Evolutionary conservation across 1,140 invertebrate genomes (phyloP), one percentile per base, ranked within the genome.

Genomic region (Zaprionus ghesquierei): DNA sequence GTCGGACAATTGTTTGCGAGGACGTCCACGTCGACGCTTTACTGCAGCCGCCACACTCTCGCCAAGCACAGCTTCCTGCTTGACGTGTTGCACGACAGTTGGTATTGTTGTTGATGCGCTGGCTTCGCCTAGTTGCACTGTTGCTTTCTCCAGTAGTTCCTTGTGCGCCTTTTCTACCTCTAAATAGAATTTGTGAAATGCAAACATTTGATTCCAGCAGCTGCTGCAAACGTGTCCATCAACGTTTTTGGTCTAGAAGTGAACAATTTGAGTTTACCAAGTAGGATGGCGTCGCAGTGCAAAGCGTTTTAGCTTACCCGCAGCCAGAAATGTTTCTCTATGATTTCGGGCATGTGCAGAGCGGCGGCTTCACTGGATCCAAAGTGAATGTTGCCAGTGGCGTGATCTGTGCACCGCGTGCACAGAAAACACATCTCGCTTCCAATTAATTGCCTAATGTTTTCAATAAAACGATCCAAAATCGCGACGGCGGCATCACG

Each of bases 311-410:
- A 22, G 41, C 61, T 82, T 78, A 89, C 79, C 66, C 59, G 69
- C 5, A 80, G 58, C 84, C 84, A 89, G 2, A 89, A 89, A 29
- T 89, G 85, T 27, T 80, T 75, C 38, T 89, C 84, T 18, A 89
- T 77, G 6, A 89, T 89, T 27, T 44, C 18, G 5, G 51, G 70
- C 18, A 89, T 35, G 18, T 69, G 38, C 13, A 89, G 41, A 18
- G 68, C 49, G 12, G 69, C 50, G 13, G 84, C 79, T 65, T 84
- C 74, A 3, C 25, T 58, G 10, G 84, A 80, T 6, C 33, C 56
- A 22, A 89, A 89, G 1, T 54, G 41, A 10, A 89, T 84, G 27
- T 75, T 79, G 23, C 63, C 69, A 49, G 27, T 35, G n/a, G 55
- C 38, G 20, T 62, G 15, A 22, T 78, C 70, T 15, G 56, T 73